A percentile compares a stretch with the other conserved stretches of the same genome.
These are phyloP conservation scores for Agonum fuliginosum DNA, from an alignment of 2,888 invertebrate species.

Conservation along the genomic window DNA sequence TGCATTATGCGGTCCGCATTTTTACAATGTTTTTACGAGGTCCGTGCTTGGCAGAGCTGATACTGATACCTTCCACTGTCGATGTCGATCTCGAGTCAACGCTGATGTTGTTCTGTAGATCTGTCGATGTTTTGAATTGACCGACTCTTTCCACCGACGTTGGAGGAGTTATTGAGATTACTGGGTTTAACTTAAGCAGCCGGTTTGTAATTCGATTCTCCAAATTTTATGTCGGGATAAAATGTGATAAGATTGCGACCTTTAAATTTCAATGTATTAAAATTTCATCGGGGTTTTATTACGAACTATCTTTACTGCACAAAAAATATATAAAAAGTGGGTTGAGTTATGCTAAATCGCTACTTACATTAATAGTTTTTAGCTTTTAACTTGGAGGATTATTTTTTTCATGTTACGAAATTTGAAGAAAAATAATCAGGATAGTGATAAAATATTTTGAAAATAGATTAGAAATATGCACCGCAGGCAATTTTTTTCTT, in stretches of 20 bases:
- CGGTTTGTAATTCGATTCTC: slow-evolving; percentile 30
- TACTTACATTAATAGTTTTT: neutral
- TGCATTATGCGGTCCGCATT: slow-evolving; percentile 46
- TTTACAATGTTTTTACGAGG: slow-evolving; percentile 52
- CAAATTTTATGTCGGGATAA: slow-evolving; percentile 36
- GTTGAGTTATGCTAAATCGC: too few relatives aligned
- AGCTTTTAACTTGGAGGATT: neutral
- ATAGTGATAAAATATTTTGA: too few relatives aligned
- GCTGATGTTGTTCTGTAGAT: neutral
- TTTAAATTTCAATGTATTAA: slow-evolving; percentile 34
- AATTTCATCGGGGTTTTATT: slow-evolving; percentile 12
- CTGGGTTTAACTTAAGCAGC: slow-evolving; percentile 9
- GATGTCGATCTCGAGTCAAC: too few relatives aligned
- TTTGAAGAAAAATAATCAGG: too few relatives aligned
- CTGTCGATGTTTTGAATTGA: slow-evolving; percentile 1
- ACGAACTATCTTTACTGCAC: too few relatives aligned
- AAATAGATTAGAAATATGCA: too few relatives aligned
- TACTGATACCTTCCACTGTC: neutral
- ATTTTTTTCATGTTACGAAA: too few relatives aligned
- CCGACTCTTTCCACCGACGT: slow-evolving; percentile 12
- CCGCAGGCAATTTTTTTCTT: too few relatives aligned
- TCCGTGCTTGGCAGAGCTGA: slow-evolving; percentile 10
- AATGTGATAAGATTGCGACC: slow-evolving; percentile 35
- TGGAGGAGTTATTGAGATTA: slow-evolving; percentile 41
- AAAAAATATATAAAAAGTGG: too few relatives aligned